Percentiles rank a stretch among this genome's conserved stretches.
These are phyloP conservation scores for Marmota flaviventris DNA, from an alignment of 2,113 vertebrate species.

Conservation along the genomic window DNA sequence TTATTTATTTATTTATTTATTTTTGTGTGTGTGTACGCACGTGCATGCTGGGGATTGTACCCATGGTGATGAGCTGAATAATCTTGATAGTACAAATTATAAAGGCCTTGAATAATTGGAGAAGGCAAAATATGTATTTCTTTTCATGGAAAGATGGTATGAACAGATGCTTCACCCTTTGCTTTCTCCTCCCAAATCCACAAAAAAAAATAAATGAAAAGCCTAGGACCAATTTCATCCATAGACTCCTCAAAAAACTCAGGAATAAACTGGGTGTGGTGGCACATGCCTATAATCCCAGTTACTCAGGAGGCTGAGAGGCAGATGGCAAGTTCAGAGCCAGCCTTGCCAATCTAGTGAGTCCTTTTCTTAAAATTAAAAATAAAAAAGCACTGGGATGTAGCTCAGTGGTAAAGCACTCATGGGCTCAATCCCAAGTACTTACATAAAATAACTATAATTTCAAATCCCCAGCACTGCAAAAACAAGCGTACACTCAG, in stretches of 20 bases:
- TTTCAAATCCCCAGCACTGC: too few species aligned
- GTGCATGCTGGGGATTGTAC: too few species aligned
- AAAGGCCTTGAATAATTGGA: background rate
- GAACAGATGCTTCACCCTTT: background rate
- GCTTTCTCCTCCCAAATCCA: background rate
- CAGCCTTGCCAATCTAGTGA: background rate
- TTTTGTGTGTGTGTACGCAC: too few species aligned
- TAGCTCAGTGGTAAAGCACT: background rate
- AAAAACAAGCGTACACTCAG: background rate
- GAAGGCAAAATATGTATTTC: background rate
- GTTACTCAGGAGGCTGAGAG: background rate
- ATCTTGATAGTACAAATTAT: background rate
- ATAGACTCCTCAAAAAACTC: background rate
- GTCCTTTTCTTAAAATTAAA: background rate
- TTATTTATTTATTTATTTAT: too few species aligned
- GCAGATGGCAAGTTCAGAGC: background rate
- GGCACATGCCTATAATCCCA: background rate
- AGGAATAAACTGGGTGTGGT: background rate
- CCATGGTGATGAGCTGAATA: too few species aligned
- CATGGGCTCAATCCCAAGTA: background rate
- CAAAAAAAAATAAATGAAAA: background rate
- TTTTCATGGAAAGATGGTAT: background rate
- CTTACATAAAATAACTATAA: too few species aligned
- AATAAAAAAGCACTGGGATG: background rate
- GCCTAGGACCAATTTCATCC: background rate